Evolutionary conservation across 2,888 invertebrate genomes (phyloP).

Genomic region (Phaedon cochleariae): DNA sequence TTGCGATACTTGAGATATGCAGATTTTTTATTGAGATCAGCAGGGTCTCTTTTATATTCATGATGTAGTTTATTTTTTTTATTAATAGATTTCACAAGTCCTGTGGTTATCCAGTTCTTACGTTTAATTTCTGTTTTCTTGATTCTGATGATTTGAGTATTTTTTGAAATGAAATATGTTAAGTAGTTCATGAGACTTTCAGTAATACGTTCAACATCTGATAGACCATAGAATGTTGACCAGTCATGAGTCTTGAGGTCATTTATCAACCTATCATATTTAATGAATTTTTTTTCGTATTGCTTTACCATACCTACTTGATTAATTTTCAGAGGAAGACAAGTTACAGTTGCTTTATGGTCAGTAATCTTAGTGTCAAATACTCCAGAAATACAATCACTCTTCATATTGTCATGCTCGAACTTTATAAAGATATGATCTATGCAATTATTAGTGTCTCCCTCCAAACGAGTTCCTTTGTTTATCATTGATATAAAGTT

Average conservation of each 20-base stretch:
- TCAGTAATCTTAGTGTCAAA: constrained; percentile 13
- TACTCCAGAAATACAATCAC: constrained; percentile 3
- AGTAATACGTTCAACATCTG: background rate
- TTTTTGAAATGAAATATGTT: constrained; percentile 1
- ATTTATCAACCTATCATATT: constrained; percentile 1
- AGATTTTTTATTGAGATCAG: constrained; percentile 7
- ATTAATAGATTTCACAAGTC: background rate
- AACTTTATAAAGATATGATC: constrained; percentile 17
- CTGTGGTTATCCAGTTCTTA: constrained; percentile 5
- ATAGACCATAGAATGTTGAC: background rate
- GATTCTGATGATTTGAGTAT: constrained; percentile 1
- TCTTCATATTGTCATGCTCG: background rate
- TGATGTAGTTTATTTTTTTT: constrained; percentile 7
- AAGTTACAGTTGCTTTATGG: too few relatives aligned
- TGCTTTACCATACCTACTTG: too few relatives aligned
- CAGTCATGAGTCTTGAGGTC: constrained; percentile 10
- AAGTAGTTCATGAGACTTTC: background rate
- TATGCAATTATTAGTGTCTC: constrained; percentile 9
- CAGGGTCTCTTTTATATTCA: constrained; percentile 6
- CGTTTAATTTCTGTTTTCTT: constrained; percentile 3
- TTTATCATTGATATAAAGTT: constrained; percentile 9
- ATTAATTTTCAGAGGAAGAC: background rate
- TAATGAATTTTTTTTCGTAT: background rate
- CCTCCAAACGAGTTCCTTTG: background rate
- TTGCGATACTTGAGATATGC: background rate